Evolutionary conservation across 2,113 vertebrate genomes (phyloP).

Genomic region (Burhinus oedicnemus): DNA sequence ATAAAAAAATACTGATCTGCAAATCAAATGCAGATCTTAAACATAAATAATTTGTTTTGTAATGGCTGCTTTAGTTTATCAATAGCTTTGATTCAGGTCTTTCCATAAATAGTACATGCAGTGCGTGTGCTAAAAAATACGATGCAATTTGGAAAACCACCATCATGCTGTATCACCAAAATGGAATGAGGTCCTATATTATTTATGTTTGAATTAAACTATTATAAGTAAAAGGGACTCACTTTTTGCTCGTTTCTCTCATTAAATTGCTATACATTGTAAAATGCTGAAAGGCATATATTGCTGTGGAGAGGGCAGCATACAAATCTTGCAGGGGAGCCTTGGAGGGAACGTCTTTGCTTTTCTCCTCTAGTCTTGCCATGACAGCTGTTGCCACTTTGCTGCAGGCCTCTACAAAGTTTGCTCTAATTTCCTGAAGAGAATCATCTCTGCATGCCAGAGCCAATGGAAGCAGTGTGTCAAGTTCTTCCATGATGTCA

Average conservation of each 20-base stretch:
- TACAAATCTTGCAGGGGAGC: slow-evolving; percentile 83
- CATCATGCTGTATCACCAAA: not conserved
- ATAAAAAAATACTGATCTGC: not conserved
- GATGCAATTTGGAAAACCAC: not conserved
- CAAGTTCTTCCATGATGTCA: slow-evolving; percentile 87
- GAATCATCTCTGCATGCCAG: slow-evolving; percentile 84
- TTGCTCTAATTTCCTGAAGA: slow-evolving; percentile 86
- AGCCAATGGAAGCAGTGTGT: slow-evolving; percentile 89
- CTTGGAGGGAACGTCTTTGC: slow-evolving; percentile 81
- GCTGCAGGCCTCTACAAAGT: slow-evolving; percentile 87
- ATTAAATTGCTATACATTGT: slow-evolving; percentile 79
- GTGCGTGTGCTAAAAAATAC: not conserved
- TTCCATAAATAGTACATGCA: not conserved
- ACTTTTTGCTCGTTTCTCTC: slow-evolving; percentile 81
- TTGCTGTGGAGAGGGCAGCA: slow-evolving; percentile 80
- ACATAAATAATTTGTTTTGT: not conserved
- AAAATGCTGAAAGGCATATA: slow-evolving; percentile 82
- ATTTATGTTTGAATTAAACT: not conserved
- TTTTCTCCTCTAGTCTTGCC: slow-evolving; percentile 82
- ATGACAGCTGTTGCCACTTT: slow-evolving; percentile 84
- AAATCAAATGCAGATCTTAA: not conserved
- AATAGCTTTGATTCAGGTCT: not conserved
- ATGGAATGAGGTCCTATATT: not conserved
- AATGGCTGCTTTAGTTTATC: not conserved
- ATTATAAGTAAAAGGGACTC: slow-evolving; percentile 64